Evolutionary conservation across 2,888 invertebrate genomes (phyloP).

Genomic region (Laothoe populi): DNA sequence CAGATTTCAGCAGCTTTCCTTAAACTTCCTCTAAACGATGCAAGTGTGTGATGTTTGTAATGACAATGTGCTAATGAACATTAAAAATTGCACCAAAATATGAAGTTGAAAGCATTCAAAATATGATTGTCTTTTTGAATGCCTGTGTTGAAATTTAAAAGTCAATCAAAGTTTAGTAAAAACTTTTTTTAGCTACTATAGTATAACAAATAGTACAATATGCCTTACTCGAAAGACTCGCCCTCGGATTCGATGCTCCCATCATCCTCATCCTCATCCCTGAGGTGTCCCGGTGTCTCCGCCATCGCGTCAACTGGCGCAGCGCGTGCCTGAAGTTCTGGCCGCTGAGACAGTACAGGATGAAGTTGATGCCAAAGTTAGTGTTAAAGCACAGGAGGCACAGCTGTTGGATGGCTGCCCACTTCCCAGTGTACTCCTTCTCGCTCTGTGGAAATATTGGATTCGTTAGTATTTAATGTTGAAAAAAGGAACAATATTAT

Average conservation of each 20-base stretch:
- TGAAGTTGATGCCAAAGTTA: conserved; percentile 93
- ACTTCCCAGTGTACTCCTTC: conserved; percentile 64
- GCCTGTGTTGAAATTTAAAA: too few relatives aligned
- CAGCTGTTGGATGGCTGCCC: conserved; percentile 86
- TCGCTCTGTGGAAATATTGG: conserved; percentile 46
- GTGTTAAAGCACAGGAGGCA: conserved; percentile 89
- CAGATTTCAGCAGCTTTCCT: too few relatives aligned
- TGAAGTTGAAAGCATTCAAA: too few relatives aligned
- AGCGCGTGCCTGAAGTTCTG: conserved; percentile 90
- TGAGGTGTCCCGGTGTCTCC: conserved; percentile 32
- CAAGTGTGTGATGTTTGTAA: too few relatives aligned
- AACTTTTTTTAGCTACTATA: neutral
- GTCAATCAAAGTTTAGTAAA: too few relatives aligned
- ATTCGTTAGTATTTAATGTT: neutral
- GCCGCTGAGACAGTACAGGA: conserved; percentile 92
- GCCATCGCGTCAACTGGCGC: conserved; percentile 53
- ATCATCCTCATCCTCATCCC: conserved; percentile 34
- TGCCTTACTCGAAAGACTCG: neutral
- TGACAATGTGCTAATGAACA: too few relatives aligned
- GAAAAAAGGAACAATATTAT: too few relatives aligned
- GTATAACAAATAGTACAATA: neutral
- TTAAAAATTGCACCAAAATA: too few relatives aligned
- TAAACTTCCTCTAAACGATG: too few relatives aligned
- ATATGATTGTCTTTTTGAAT: too few relatives aligned
- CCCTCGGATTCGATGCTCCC: conserved; percentile 27